Conservation (phyloP, 2,888 invertebrate genomes). For the Agelastica alni region DNA sequence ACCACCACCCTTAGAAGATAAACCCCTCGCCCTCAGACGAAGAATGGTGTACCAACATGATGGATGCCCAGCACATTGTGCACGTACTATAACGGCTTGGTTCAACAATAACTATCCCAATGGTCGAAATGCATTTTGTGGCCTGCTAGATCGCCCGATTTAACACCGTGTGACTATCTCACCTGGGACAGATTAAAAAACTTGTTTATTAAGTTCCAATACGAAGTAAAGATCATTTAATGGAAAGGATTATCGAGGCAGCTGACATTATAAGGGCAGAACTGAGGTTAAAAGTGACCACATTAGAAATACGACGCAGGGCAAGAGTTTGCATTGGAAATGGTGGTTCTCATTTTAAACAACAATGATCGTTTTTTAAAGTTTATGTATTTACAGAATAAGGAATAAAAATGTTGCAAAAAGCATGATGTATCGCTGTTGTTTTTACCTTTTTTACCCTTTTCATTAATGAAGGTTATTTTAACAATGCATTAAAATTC, state of each 20-base stretch:
- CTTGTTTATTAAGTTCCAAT: background rate
- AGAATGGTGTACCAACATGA: conserved; percentile 1
- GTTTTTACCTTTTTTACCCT: too few species aligned
- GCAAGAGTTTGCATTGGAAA: too few species aligned
- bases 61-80: background rate
- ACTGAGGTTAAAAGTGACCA: too few species aligned
- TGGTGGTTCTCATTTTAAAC: too few species aligned
- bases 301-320: too few species aligned
- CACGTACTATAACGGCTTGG: background rate
- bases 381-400: background rate
- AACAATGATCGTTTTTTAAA: background rate
- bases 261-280: too few species aligned
- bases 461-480: too few species aligned
- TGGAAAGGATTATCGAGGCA: background rate
- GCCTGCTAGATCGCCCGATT: conserved; percentile 2
- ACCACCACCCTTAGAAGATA: background rate
- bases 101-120: conserved; percentile 2
- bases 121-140: background rate
- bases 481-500: background rate
- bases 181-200: background rate
- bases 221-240: background rate
- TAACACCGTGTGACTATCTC: background rate
- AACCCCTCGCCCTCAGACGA: background rate
- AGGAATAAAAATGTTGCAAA: too few species aligned
- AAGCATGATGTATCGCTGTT: too few species aligned